Base-by-base conservation (phyloP, 2,113 vertebrate species). In the Vulpes vulpes region DNA sequence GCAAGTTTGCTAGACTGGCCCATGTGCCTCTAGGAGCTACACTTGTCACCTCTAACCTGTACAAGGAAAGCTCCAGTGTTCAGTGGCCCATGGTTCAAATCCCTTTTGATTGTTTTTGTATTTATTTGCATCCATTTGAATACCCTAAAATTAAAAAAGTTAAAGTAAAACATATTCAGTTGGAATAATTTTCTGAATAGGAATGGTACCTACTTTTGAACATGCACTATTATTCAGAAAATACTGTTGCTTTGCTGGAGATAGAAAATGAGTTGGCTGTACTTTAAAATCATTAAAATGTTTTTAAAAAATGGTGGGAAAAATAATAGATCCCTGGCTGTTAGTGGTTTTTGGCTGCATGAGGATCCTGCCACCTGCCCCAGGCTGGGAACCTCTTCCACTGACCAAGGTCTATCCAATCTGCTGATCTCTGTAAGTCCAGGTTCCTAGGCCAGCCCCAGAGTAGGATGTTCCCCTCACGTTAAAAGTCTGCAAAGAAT, bases 241-340 rank as follows among this genome's bases (percentile, higher is more conserved):
- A 89, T 74, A 49, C 79, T 60, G 35, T 23, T 76, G 82, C 49
- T 73, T 60, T 97, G 38, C 10, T 51, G 64, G 76, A 92, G 71
- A 65, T 11, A 76, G 59, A 78, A 95, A 90, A 49, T 95, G 51
- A 79, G 43, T 79, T 94, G 32, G 22, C 60, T 95, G n/a, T 82
- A 59, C 59, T 93, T 96, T 90, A 76, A 93, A 67, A 90, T 69
- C 65, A 85, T 92, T 95, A 60, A 74, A 55, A 86, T 78, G 81
- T 86, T 43, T 43, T 43, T 59, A 76, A 76, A 51, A 57, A 84
- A 85, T 38, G 25, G 38, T 38, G 60, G 67, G 1, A 30, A 84
- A 49, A 94, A 65, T 43, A 43, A 62, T 14, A 17, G 84, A 23
- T 89, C 30, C 59, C 74, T 81, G 38, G 59, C 12, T 93, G 25